Percentiles rank a stretch among this genome's conserved stretches.
Conservation (phyloP, 1,140 invertebrate genomes). For the Pissodes strobi region DNA sequence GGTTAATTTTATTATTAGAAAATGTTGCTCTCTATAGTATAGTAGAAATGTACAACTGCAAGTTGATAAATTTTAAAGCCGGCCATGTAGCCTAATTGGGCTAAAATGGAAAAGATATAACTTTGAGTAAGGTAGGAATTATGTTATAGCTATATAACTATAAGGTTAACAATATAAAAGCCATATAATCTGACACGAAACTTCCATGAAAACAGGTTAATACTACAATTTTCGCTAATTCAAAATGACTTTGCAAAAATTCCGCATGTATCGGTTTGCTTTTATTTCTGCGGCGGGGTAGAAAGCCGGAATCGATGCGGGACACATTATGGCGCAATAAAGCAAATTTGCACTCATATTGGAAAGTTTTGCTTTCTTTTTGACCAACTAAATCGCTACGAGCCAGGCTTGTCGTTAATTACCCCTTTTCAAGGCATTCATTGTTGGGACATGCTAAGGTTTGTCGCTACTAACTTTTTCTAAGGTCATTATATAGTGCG, state of each 20-base stretch:
- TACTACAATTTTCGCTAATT: conserved; percentile 20
- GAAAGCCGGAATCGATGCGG: conserved; percentile 16
- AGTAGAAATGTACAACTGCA: too few species aligned
- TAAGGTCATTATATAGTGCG: too few species aligned
- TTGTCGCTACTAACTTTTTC: neutral
- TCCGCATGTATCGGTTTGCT: conserved; percentile 8
- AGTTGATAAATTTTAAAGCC: too few species aligned
- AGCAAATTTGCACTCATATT: conserved; percentile 28
- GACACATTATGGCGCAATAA: conserved; percentile 30
- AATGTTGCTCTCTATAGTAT: too few species aligned
- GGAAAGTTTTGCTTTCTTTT: conserved; percentile 30
- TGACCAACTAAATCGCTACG: conserved; percentile 14
- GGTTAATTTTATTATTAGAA: too few species aligned
- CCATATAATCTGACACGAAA: conserved; percentile 19
- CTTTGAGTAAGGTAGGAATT: conserved; percentile 1
- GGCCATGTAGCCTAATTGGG: too few species aligned
- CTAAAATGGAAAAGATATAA: too few species aligned
- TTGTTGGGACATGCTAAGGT: conserved; percentile 12
- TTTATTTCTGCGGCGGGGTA: conserved; percentile 17
- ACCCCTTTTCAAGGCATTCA: conserved; percentile 12
- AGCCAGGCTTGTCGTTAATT: conserved; percentile 18
- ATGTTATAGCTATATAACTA: conserved; percentile 17
- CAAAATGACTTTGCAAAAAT: conserved; percentile 27
- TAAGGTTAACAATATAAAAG: conserved; percentile 26
- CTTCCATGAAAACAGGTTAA: conserved; percentile 21